Evolutionary conservation across 2,888 invertebrate species (phyloP), one percentile per base, ranked within the genome.

Genomic region (Homarus gammarus): DNA sequence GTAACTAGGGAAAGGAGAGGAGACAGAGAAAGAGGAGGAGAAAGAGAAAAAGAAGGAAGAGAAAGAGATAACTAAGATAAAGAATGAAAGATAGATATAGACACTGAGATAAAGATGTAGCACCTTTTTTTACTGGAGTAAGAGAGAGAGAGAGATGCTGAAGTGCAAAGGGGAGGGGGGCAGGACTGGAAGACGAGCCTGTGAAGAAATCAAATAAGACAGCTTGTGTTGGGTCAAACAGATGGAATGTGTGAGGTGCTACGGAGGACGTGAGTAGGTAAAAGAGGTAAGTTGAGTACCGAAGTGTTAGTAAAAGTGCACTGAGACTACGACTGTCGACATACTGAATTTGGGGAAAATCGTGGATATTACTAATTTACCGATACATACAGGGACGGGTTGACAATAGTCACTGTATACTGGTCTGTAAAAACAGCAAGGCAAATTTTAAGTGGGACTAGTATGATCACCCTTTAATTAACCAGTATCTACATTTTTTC

Each of bases 351-450:
- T n/a, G n/a, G n/a, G 56, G 22, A 56, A 56, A 56, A 56, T 56
- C n/a, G n/a, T n/a, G n/a, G n/a, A n/a, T n/a, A n/a, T n/a, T 15
- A 18, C 56, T 56, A 56, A 56, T 22, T n/a, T 56, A 56, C 56
- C 56, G 22, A 56, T 56, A 56, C 56, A 56, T 56, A 56, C 56
- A 56, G 56, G 56, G 73, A 73, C 73, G 73, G 73, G 73, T 31
- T 10, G 38, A 12, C 72, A 38, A 22, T 40, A 38, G 36, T 40
- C 36, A 38, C 73, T 38, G 38, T 64, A n/a, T 73, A 40, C 38
- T 73, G 73, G 73, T n/a, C 36, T 73, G 73, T 73, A 33, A n/a
- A 18, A 38, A n/a, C 73, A 40, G 73, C 36, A 40, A 40, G 40
- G 40, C 36, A 22, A 73, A 22, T 73, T 40, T n/a, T 38, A 40